Conservation (phyloP, 92 coral and sea anemone species). For the Galaxea fascicularis region DNA sequence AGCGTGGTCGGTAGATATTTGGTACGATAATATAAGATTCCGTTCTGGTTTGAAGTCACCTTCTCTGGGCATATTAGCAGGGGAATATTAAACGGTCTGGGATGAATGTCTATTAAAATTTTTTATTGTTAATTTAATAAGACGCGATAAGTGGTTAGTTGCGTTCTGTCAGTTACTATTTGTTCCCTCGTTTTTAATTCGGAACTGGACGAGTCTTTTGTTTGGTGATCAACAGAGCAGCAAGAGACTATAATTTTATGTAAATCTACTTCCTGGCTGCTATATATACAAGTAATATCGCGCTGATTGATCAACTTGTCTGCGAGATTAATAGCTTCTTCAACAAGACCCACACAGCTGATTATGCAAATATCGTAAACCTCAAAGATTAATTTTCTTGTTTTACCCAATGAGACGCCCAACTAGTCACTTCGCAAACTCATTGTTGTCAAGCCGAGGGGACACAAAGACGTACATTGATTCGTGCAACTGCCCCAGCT, state of each 20-base stretch:
- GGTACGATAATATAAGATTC: background rate
- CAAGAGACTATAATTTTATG: conserved; percentile 12
- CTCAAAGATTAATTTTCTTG: conserved; percentile 46
- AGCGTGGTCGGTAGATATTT: background rate
- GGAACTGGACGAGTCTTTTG: conserved; percentile 10
- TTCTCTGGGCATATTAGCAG: background rate
- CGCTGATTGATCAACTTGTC: conserved; percentile 48
- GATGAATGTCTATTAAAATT: background rate
- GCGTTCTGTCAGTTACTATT: background rate
- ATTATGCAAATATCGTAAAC: conserved; percentile 49
- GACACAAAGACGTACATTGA: background rate
- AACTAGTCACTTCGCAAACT: background rate
- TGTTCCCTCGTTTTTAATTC: background rate
- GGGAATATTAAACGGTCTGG: background rate
- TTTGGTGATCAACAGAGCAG: conserved; percentile 35
- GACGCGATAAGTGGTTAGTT: conserved; percentile 14
- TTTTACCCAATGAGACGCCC: conserved; percentile 33
- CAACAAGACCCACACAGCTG: conserved; percentile 44
- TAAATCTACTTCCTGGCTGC: conserved; percentile 48
- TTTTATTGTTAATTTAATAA: conserved; percentile 16
- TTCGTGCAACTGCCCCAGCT: background rate
- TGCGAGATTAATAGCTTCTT: conserved; percentile 53
- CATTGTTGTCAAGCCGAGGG: background rate
- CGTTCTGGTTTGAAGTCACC: no score
- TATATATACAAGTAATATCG: conserved; percentile 41